These are phyloP conservation scores for Anagyrus pseudococci DNA, from an alignment of 2,888 invertebrate species.

Conservation along the genomic window DNA sequence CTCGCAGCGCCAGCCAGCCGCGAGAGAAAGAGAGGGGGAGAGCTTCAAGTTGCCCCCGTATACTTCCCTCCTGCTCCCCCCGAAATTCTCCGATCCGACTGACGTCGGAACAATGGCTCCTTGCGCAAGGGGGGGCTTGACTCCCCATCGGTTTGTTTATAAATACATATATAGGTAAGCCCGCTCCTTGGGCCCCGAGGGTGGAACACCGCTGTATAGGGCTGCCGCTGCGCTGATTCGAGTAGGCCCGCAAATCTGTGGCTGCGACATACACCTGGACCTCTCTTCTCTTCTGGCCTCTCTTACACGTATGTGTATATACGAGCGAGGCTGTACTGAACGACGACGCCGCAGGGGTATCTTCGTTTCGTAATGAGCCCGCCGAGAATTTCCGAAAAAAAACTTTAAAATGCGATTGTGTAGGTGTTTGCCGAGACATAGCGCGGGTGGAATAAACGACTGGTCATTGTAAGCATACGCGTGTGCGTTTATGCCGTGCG, in stretches of 20 bases:
- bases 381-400: too few species aligned
- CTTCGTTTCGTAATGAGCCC: neutral
- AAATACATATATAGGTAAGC: slow-evolving; percentile 40
- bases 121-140: slow-evolving; percentile 29
- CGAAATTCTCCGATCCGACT: neutral
- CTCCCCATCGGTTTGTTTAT: slow-evolving; percentile 43
- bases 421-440: too few species aligned
- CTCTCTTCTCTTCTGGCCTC: neutral
- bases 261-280: neutral
- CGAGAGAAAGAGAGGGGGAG: too few species aligned
- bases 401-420: too few species aligned
- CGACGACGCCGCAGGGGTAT: slow-evolving; percentile 15
- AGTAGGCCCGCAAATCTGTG: neutral
- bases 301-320: neutral
- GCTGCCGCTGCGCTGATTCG: neutral
- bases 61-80: too few species aligned
- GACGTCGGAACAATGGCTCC: slow-evolving; percentile 23
- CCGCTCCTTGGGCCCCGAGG: neutral
- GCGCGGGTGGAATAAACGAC: too few species aligned
- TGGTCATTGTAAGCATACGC: too few species aligned
- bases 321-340: slow-evolving; percentile 5
- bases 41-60: too few species aligned
- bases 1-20: too few species aligned
- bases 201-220: too few species aligned
- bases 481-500: too few species aligned